Conservation (phyloP, 2,113 vertebrate genomes). For the Pomatostomus ruficeps region DNA sequence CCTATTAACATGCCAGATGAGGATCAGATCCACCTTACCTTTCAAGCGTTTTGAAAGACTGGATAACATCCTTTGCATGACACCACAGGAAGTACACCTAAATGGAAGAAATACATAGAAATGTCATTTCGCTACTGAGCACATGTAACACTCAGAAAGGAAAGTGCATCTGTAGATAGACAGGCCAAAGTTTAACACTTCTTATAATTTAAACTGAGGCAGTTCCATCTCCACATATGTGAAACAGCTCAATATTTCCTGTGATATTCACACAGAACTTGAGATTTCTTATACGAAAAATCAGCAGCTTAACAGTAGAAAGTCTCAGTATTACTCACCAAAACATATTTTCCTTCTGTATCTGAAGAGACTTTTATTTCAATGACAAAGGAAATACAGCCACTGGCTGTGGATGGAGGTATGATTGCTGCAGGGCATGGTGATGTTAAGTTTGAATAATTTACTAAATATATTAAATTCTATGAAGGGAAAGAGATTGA, state of each 20-base stretch:
- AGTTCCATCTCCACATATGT: not conserved
- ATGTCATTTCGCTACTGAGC: not conserved
- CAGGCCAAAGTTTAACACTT: not conserved
- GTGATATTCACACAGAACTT: not conserved
- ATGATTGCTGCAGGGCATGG: not conserved
- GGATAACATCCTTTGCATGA: slow-evolving; percentile 93
- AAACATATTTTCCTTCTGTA: not conserved
- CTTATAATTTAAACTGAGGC: not conserved
- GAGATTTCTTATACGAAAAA: not conserved
- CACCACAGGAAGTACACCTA: slow-evolving; percentile 98
- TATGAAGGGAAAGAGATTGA: not conserved
- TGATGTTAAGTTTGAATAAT: not conserved
- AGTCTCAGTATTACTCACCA: not conserved
- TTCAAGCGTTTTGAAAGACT: slow-evolving; percentile 93
- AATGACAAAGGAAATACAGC: not conserved
- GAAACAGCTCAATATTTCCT: not conserved
- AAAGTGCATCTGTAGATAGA: not conserved
- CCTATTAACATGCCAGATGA: not conserved
- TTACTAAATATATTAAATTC: not conserved
- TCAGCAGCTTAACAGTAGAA: not conserved
- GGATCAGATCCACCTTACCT: slow-evolving; percentile 76
- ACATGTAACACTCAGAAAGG: not conserved
- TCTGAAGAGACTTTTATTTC: not conserved
- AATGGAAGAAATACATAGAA: slow-evolving; percentile 29
- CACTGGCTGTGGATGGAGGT: not conserved